Percentiles rank a stretch among this genome's conserved stretches.
phyloP scores from a whole-genome alignment of 2,888 invertebrate genomes.

The Chydorus sphaericus region DNA sequence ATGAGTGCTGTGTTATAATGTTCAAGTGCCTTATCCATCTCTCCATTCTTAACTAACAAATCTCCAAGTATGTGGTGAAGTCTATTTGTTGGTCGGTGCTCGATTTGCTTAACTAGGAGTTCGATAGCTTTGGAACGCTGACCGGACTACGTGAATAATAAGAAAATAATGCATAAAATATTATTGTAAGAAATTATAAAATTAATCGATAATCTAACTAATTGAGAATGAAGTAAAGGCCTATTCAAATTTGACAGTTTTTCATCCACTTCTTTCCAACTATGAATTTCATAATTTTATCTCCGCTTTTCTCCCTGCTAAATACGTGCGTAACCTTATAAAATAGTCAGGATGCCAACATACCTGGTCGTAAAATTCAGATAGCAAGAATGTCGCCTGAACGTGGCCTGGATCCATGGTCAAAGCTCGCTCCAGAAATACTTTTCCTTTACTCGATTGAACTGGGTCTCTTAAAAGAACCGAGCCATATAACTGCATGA shows the following conservation, averaged over 20 bases:
- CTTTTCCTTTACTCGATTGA: slow-evolving; percentile 44
- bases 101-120: slow-evolving; percentile 48
- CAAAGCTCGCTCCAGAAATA: slow-evolving; percentile 54
- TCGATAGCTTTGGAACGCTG: slow-evolving; percentile 49
- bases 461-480: slow-evolving; percentile 52
- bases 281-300: too few species aligned
- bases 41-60: slow-evolving; percentile 42
- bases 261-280: too few species aligned
- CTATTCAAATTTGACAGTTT: too few species aligned
- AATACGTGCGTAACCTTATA: too few species aligned
- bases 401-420: slow-evolving; percentile 45
- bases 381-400: slow-evolving; percentile 54
- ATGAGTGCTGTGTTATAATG: slow-evolving; percentile 49
- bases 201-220: too few species aligned
- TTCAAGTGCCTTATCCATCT: slow-evolving; percentile 50
- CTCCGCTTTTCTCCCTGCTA: too few species aligned
- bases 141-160: slow-evolving; percentile 35
- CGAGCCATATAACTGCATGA: slow-evolving; percentile 56
- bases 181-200: too few species aligned
- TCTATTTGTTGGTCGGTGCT: slow-evolving; percentile 42
- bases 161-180: too few species aligned
- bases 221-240: too few species aligned
- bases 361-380: slow-evolving; percentile 48
- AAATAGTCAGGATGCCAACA: too few species aligned
- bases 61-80: slow-evolving; percentile 51